phyloP scores from a whole-genome alignment of 2,888 invertebrate genomes.

The Agrochola litura region DNA sequence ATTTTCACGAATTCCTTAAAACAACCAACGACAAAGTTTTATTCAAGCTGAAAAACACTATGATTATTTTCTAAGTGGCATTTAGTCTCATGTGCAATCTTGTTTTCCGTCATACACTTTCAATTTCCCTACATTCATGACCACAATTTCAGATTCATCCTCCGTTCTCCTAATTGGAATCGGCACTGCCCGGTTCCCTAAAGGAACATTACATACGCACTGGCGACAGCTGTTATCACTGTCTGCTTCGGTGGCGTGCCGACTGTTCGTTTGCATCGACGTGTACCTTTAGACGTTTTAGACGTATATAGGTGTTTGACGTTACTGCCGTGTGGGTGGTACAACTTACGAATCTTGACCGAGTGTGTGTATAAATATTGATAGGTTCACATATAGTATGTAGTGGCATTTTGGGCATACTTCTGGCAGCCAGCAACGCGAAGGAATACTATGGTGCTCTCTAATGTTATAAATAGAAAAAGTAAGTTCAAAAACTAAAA shows the following conservation, averaged over 20 bases:
- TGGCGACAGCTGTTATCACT: constrained; percentile 3
- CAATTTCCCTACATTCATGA: neutral
- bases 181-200: neutral
- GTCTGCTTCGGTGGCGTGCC: neutral
- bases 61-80: neutral
- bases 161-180: neutral
- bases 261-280: constrained; percentile 4
- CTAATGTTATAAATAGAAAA: too few relatives aligned
- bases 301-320: constrained; percentile 9
- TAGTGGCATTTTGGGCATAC: too few relatives aligned
- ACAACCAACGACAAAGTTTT: neutral
- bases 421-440: too few relatives aligned
- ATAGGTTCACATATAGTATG: too few relatives aligned
- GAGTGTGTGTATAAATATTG: too few relatives aligned
- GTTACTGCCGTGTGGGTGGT: neutral
- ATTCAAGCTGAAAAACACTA: neutral
- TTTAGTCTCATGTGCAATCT: neutral
- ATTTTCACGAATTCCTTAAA: neutral
- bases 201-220: constrained; percentile 17
- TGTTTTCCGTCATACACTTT: neutral
- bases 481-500: too few relatives aligned
- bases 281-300: constrained; percentile 1
- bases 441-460: too few relatives aligned
- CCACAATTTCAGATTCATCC: neutral
- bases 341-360: too few relatives aligned